Base-by-base conservation (phyloP, 2,797 vertebrate genomes). In the Tachyglossus aculeatus region DNA sequence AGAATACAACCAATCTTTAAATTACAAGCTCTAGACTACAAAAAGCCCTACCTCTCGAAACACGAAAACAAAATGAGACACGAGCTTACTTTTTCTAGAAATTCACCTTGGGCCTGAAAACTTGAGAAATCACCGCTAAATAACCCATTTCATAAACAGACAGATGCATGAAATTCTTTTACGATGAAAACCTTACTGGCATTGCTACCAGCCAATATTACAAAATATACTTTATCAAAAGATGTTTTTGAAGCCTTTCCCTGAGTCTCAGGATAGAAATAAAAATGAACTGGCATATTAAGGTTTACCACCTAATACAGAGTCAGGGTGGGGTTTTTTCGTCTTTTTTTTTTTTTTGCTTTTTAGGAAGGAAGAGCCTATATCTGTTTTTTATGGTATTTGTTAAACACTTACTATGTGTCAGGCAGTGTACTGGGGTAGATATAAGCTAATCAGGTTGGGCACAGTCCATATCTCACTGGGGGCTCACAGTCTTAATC, bases 241-340 rank as follows among this genome's bases (percentile, higher is more conserved):
- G 71, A 43, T 57, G 63, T 57, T 54, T 81, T 66, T 62, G 50
- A 84, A 68, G 37, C 68, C 70, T 62, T 53, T 43, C 71, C 67
- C 66, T 60, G 68, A 86, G 81, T 85, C 57, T 67, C 0, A 69
- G 54, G 21, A 52, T 16, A 24, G 14, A 22, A 57, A 37, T 12
- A 77, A 80, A 77, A 84, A 78, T 65, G 77, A 87, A 81, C 66
- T 81, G 70, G 64, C 69, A 82, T 27, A 18, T 65, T 61, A 71
- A 82, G 86, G 76, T 67, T 82, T 83, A 79, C 80, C 54, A 74
- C 48, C 67, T 45, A 34, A 33, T 44, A 47, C 9, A 81, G 67
- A 73, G n/a, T n/a, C n/a, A n/a, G n/a, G n/a, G n/a, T n/a, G n/a
- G n/a, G n/a, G n/a, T n/a, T n/a, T n/a, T n/a, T n/a, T n/a, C 62